A percentile compares a stretch with the other conserved stretches of the same genome.
phyloP scores from a whole-genome alignment of 2,113 vertebrate species.

The Suncus etruscus region DNA sequence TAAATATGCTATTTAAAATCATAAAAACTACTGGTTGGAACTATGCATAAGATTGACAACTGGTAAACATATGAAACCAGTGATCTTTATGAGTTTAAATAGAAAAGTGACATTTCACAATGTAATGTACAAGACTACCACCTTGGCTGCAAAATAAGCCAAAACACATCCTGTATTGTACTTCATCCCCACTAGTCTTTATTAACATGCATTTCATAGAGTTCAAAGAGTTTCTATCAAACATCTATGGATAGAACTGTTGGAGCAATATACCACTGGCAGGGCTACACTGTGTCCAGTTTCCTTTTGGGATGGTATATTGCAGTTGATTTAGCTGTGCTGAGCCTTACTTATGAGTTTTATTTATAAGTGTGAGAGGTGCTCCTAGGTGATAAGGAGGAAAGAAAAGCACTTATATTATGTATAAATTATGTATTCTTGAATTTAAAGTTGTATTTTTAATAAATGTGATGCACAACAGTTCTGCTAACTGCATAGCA shows the following conservation, averaged over 20 bases:
- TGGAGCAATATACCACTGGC: conserved; percentile 15
- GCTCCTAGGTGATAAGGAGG: background rate
- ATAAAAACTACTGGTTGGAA: conserved; percentile 23
- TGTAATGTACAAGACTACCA: conserved; percentile 55
- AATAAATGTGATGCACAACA: conserved; percentile 47
- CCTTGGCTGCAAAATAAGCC: conserved; percentile 57
- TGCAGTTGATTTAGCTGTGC: background rate
- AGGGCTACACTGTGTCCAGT: conserved; percentile 17
- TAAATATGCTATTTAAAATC: background rate
- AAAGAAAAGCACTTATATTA: background rate
- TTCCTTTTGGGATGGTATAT: background rate
- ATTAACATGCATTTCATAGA: conserved; percentile 49
- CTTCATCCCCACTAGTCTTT: conserved; percentile 40
- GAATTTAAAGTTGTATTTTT: conserved; percentile 68
- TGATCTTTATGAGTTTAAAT: conserved; percentile 61
- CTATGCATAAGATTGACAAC: conserved; percentile 53
- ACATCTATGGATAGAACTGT: background rate
- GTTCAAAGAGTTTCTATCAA: background rate
- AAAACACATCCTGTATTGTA: background rate
- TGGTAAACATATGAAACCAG: conserved; percentile 48
- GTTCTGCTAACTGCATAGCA: conserved; percentile 45
- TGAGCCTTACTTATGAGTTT: conserved; percentile 20
- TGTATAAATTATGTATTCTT: conserved; percentile 33
- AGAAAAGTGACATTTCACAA: conserved; percentile 71
- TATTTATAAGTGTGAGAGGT: conserved; percentile 41